These are phyloP conservation scores for Podiceps cristatus DNA, from an alignment of 2,113 vertebrate species.

Conservation along the genomic window DNA sequence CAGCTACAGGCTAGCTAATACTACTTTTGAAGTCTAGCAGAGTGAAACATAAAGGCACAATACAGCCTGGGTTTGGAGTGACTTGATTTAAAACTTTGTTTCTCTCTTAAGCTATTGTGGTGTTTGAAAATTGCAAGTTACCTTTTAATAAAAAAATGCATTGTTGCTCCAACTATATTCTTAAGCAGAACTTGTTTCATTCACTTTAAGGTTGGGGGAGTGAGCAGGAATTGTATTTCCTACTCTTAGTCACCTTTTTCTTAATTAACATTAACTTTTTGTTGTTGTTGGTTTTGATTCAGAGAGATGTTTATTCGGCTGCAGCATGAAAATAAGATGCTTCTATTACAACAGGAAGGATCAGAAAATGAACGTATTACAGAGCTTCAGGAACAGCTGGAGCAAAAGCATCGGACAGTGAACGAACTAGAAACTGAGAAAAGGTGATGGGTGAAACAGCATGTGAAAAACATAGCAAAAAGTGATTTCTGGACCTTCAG, in stretches of 20 bases:
- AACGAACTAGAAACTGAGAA: constrained; percentile 92
- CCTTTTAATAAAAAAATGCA: neutral
- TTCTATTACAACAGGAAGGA: constrained; percentile 90
- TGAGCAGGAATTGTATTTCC: neutral
- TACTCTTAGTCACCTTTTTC: neutral
- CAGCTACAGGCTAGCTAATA: neutral
- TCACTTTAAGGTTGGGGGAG: neutral
- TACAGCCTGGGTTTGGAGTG: neutral
- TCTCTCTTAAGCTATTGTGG: neutral
- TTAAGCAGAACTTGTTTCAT: neutral
- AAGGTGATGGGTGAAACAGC: constrained; percentile 60
- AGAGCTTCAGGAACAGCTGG: constrained; percentile 87
- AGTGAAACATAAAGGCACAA: neutral
- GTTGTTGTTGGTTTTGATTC: neutral
- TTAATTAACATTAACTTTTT: neutral
- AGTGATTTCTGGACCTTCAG: neutral
- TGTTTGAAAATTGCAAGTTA: neutral
- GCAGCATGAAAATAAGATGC: constrained; percentile 98
- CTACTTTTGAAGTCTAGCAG: neutral
- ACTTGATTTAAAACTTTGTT: neutral
- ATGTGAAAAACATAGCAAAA: neutral
- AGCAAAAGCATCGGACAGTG: constrained; percentile 86
- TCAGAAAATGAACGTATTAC: constrained; percentile 87
- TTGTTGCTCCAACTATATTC: neutral
- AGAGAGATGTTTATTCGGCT: constrained; percentile 95